Conservation (phyloP, 2,113 vertebrate species). For the Neomonachus schauinslandi region DNA sequence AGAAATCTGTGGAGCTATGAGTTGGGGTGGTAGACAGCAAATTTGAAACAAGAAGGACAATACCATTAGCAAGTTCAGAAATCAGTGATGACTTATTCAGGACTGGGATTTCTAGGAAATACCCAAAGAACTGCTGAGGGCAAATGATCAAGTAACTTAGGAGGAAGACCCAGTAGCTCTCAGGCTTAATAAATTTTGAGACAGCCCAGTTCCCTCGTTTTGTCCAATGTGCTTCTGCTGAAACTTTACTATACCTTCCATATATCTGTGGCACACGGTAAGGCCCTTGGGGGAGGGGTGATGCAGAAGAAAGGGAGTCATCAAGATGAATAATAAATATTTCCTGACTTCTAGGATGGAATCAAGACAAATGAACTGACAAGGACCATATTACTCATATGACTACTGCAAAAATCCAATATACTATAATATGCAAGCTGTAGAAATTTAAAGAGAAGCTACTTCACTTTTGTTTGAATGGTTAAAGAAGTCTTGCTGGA, state of each 20-base stretch:
- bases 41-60: neutral
- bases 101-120: neutral
- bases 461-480: neutral
- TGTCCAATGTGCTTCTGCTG: neutral
- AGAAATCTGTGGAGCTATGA: neutral
- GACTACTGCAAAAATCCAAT: neutral
- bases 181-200: neutral
- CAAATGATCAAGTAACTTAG: neutral
- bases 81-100: neutral
- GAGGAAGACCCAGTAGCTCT: neutral
- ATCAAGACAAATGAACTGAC: neutral
- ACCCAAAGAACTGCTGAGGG: neutral
- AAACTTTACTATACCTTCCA: neutral
- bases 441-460: neutral
- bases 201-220: neutral
- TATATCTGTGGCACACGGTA: rapidly evolving
- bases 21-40: neutral
- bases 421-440: neutral
- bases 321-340: neutral
- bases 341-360: neutral
- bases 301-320: neutral
- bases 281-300: rapidly evolving
- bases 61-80: neutral
- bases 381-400: neutral
- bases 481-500: neutral